Percentiles rank a stretch among this genome's conserved stretches.
These are phyloP conservation scores for Margarornis squamiger DNA, from an alignment of 2,797 vertebrate species.

Conservation along the genomic window DNA sequence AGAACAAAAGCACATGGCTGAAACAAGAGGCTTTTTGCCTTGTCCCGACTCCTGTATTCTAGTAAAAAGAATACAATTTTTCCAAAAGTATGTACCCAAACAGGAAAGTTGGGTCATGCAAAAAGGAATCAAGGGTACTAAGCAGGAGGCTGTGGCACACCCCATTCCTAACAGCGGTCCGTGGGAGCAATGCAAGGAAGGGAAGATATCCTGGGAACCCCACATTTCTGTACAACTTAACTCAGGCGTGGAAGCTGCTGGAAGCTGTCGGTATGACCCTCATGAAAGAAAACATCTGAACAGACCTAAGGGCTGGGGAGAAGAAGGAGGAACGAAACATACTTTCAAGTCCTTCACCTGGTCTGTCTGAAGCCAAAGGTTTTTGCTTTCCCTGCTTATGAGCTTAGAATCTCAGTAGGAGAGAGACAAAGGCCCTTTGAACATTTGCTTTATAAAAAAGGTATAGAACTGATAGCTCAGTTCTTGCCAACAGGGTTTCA, in stretches of 20 bases:
- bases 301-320: not conserved
- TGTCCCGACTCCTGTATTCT: not conserved
- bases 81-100: not conserved
- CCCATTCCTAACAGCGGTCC: not conserved
- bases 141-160: not conserved
- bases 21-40: not conserved
- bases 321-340: not conserved
- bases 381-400: not conserved
- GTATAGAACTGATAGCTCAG: not conserved
- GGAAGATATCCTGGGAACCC: not conserved
- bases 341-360: not conserved
- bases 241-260: not conserved
- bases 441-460: fast-evolving
- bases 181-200: fast-evolving
- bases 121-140: not conserved
- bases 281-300: not conserved
- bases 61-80: not conserved
- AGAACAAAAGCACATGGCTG: not conserved
- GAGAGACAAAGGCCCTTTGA: not conserved
- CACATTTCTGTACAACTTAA: not conserved
- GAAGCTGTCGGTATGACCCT: not conserved
- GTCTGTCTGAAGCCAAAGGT: not conserved
- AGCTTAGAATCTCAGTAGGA: not conserved
- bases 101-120: not conserved
- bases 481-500: not conserved